A percentile compares a stretch with the other conserved stretches of the same genome.
Conservation (phyloP, 1,140 invertebrate genomes). For the Protaetia brevitarsis region DNA sequence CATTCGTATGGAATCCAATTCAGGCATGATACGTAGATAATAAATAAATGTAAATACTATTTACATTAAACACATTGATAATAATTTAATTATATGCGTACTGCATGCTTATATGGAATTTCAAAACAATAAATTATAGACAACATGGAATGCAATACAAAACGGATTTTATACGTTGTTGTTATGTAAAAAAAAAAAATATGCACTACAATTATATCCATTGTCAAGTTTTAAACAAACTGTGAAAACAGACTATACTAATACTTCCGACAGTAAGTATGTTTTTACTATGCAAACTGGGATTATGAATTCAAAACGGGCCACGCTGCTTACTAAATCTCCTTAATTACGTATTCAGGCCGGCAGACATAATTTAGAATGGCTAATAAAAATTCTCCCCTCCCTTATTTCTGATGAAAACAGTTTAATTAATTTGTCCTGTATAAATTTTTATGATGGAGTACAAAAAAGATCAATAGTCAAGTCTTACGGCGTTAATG, state of each 20-base stretch:
- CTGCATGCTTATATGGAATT: too few species aligned
- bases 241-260: constrained; percentile 3
- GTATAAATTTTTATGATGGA: neutral
- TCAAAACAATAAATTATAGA: too few species aligned
- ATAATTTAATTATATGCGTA: too few species aligned
- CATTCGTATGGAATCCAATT: too few species aligned
- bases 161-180: too few species aligned
- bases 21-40: too few species aligned
- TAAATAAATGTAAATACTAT: too few species aligned
- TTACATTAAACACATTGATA: too few species aligned
- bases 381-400: neutral
- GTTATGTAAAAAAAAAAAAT: too few species aligned
- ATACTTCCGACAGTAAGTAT: neutral
- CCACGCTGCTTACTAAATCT: neutral
- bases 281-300: neutral
- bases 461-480: neutral
- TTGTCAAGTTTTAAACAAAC: neutral
- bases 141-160: too few species aligned
- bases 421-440: neutral
- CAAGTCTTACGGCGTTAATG: neutral
- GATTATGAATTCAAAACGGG: constrained; percentile 5
- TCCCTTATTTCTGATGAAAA: neutral
- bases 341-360: constrained; percentile 2
- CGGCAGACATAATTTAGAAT: neutral
- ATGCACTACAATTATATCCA: too few species aligned